Evolutionary conservation across 2,888 invertebrate genomes (phyloP).

Genomic region (Leucania comma): DNA sequence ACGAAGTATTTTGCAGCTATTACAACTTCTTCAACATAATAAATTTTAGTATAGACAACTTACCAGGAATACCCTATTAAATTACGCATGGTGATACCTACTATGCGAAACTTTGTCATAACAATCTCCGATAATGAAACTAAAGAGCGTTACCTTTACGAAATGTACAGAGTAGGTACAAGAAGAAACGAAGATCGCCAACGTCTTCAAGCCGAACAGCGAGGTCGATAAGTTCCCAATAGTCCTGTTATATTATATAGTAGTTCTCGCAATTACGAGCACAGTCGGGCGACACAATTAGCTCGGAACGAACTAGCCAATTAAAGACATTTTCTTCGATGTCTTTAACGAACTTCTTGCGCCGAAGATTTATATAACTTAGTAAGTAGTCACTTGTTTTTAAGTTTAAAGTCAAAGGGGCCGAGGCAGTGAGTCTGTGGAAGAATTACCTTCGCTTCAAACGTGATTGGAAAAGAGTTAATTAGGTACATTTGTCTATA

Average conservation of each 20-base stretch:
- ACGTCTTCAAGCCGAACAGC: conserved; percentile 6
- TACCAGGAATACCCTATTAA: no score
- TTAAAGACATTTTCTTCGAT: conserved; percentile 56
- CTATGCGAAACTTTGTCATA: no score
- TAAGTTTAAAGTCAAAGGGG: conserved; percentile 22
- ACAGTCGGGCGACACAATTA: conserved; percentile 52
- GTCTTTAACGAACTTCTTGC: conserved; percentile 46
- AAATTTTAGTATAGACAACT: no score
- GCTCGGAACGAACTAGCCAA: conserved; percentile 52
- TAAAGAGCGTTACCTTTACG: not conserved
- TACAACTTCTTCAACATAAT: no score
- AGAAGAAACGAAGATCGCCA: not conserved
- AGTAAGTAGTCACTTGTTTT: conserved; percentile 34
- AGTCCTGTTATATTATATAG: conserved; percentile 25
- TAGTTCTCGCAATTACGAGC: conserved; percentile 45
- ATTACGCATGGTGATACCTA: no score
- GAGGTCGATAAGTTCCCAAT: conserved; percentile 41
- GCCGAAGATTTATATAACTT: conserved; percentile 45
- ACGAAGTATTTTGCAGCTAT: no score
- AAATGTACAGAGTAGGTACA: not conserved
- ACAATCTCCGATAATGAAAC: not conserved
- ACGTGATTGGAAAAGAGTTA: no score
- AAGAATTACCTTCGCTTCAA: conserved; percentile 1
- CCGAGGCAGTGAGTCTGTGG: not conserved
- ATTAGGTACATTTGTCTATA: no score